phyloP scores from a whole-genome alignment of 2,113 vertebrate genomes.

The Indicator maculatus region DNA sequence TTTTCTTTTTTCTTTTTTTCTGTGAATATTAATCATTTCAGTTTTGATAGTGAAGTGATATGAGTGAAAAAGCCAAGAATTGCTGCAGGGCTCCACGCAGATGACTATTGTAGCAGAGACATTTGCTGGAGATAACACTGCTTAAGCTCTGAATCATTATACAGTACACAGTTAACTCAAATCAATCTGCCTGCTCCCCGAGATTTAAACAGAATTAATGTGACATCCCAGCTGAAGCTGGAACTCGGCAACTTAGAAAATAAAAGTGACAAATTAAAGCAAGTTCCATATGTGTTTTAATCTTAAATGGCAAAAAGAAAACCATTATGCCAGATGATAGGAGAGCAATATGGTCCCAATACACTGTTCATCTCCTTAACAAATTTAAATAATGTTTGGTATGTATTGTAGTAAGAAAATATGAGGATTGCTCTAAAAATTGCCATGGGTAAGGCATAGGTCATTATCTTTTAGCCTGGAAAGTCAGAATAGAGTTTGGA shows the following conservation, averaged over 20 bases:
- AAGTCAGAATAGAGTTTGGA: background rate
- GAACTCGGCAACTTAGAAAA: slow-evolving; percentile 51
- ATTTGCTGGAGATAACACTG: slow-evolving; percentile 59
- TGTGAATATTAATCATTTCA: slow-evolving; percentile 71
- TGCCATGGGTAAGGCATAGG: background rate
- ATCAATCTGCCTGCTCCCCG: slow-evolving; percentile 41
- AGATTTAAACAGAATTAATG: slow-evolving; percentile 65
- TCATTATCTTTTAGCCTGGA: background rate
- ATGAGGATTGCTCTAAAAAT: background rate
- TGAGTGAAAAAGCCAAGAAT: slow-evolving; percentile 50
- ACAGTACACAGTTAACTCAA: slow-evolving; percentile 46
- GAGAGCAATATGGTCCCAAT: slow-evolving; percentile 54
- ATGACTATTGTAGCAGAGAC: slow-evolving; percentile 62
- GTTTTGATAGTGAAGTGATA: slow-evolving; percentile 66
- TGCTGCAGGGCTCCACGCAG: slow-evolving; percentile 61
- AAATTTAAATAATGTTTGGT: slow-evolving; percentile 45
- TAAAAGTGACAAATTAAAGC: slow-evolving; percentile 67
- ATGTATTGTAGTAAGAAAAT: background rate
- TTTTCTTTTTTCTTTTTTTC: slow-evolving; percentile 25
- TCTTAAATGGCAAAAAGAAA: slow-evolving; percentile 60
- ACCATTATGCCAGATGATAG: slow-evolving; percentile 52
- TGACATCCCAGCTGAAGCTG: slow-evolving; percentile 48
- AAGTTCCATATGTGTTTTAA: slow-evolving; percentile 70
- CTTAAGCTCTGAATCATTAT: slow-evolving; percentile 61
- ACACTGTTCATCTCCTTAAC: slow-evolving; percentile 25